These are phyloP conservation scores for Siniperca scherzeri DNA, from an alignment of 2,797 vertebrate genomes.

Conservation along the genomic window DNA sequence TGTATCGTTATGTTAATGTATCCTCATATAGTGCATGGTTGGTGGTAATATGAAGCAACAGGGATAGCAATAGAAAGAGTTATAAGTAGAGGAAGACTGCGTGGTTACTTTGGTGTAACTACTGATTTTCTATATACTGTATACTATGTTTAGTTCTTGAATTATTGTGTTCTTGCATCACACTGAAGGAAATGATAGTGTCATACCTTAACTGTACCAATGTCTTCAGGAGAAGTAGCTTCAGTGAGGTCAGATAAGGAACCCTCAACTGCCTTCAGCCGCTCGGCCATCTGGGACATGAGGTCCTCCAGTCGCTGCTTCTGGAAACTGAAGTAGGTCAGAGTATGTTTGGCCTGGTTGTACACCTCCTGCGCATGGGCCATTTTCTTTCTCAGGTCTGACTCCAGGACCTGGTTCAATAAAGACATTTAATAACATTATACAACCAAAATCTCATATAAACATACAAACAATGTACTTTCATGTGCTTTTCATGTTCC, in stretches of 20 bases:
- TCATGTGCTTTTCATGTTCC: not conserved
- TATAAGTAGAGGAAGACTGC: not conserved
- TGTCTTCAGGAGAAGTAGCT: constrained; percentile 84
- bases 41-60: not conserved
- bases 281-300: constrained; percentile 86
- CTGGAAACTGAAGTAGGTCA: constrained; percentile 92
- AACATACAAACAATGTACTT: not conserved
- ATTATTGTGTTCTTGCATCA: constrained; percentile 1
- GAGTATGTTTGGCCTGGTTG: constrained; percentile 89
- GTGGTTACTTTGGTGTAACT: not conserved
- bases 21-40: not conserved
- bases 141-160: not conserved
- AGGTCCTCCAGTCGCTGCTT: constrained; percentile 90
- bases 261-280: constrained; percentile 88
- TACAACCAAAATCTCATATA: not conserved
- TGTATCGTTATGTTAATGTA: not conserved
- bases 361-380: constrained; percentile 90
- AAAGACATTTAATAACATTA: constrained; percentile 21
- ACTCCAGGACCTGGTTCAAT: constrained; percentile 89
- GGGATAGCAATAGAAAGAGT: not conserved
- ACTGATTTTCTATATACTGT: not conserved
- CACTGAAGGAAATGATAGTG: not conserved
- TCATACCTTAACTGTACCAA: constrained; percentile 91
- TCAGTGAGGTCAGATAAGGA: constrained; percentile 83
- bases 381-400: constrained; percentile 92